These are phyloP conservation scores for Centropus bengalensis DNA, from an alignment of 2,113 vertebrate species.

Conservation along the genomic window DNA sequence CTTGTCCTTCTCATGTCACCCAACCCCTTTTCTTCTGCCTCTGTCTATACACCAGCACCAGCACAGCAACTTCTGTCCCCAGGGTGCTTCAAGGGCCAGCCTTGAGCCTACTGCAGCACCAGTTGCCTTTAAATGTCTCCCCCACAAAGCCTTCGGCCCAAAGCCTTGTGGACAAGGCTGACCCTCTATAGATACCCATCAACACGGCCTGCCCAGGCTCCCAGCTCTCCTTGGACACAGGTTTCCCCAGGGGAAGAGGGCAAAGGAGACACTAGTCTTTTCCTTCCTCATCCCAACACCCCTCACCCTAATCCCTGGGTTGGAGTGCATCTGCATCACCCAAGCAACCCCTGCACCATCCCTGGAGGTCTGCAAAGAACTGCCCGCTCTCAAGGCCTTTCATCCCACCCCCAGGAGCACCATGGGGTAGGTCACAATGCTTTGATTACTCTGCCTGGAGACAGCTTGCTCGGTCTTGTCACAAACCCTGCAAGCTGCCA, in stretches of 20 bases:
- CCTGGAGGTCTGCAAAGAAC: rapidly evolving
- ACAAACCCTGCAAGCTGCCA: neutral
- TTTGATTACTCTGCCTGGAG: neutral
- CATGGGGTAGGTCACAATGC: rapidly evolving
- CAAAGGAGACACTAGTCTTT: neutral
- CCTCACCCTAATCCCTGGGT: neutral
- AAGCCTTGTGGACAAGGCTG: neutral
- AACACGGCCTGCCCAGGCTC: neutral
- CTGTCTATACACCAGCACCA: neutral
- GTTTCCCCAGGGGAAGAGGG: neutral
- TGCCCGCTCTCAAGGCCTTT: rapidly evolving
- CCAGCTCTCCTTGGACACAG: neutral
- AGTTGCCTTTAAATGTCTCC: neutral
- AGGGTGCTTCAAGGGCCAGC: rapidly evolving
- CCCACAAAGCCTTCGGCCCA: neutral
- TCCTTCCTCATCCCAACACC: neutral
- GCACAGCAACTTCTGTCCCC: neutral
- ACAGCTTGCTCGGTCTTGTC: neutral
- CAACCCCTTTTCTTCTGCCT: rapidly evolving
- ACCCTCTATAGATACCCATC: neutral
- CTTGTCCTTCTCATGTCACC: neutral
- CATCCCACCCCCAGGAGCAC: neutral
- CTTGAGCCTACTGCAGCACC: neutral
- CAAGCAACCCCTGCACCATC: neutral
- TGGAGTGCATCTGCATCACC: rapidly evolving